A percentile compares a stretch with the other conserved stretches of the same genome.
These are phyloP conservation scores for Mesorhabditis belari DNA, from an alignment of 2,888 invertebrate genomes.

Conservation along the genomic window DNA sequence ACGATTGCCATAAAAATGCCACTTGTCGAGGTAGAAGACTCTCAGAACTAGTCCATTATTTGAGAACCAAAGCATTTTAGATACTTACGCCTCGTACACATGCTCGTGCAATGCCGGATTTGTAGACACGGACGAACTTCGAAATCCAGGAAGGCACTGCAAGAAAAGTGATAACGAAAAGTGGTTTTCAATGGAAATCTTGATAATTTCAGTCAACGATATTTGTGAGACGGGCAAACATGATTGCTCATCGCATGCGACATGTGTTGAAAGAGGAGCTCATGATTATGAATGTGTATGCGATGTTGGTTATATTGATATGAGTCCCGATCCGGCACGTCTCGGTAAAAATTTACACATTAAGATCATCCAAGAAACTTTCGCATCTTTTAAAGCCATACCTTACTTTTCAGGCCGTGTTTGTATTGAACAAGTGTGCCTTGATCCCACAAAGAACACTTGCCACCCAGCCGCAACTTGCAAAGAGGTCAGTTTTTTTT, in stretches of 20 bases:
- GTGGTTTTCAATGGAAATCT: not conserved
- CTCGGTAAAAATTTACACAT: too few relatives aligned
- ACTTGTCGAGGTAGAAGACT: conserved; percentile 45
- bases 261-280: conserved; percentile 40
- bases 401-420: conserved; percentile 7
- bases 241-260: conserved; percentile 42
- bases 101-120: conserved; percentile 50
- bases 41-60: conserved; percentile 5
- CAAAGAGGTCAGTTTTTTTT: conserved; percentile 20
- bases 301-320: conserved; percentile 42
- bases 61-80: not conserved
- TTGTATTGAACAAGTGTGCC: conserved; percentile 37
- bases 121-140: conserved; percentile 41
- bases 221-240: conserved; percentile 39
- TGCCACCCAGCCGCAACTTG: conserved; percentile 47
- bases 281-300: conserved; percentile 44
- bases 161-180: conserved; percentile 17
- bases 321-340: conserved; percentile 22
- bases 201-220: conserved; percentile 29
- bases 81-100: conserved; percentile 42
- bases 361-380: too few relatives aligned
- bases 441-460: conserved; percentile 39
- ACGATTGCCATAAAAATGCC: conserved; percentile 48
- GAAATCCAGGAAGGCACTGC: conserved; percentile 45
- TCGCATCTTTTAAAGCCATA: not conserved